Base-by-base conservation (phyloP, 2,888 invertebrate genomes). In the Sphaerophoria taeniata region DNA sequence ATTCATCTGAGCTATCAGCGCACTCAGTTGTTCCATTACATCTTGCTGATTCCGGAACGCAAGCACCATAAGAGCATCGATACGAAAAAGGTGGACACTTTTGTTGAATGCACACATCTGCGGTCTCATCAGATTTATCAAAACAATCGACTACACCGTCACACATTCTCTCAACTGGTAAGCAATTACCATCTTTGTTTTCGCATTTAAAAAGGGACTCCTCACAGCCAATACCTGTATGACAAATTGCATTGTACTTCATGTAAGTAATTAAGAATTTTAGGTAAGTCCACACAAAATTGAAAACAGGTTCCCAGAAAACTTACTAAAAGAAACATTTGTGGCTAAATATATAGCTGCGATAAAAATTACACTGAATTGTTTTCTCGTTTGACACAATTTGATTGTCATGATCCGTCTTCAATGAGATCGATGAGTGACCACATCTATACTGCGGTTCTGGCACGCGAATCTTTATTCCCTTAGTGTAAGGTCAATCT, bases 41-140 rank as follows among this genome's bases (percentile, higher is more conserved):
- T 34, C 49, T 53, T 0, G 79, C 75, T 5, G 7, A n/a, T 0
- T 43, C 53, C 9, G 7, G 16, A 9, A 87, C 72, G 39, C 88
- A 88, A 0, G 82, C 88, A 51, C 87, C 87, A 53, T 87, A 88
- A 6, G 85, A 73, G 36, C 88, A 88, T 0, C 78, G 87, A 72
- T 83, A 87, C 4, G 94, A 91, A 84, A 93, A 93, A 0, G 89
- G 84, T 0, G 93, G 92, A 87, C 95, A 95, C 86, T 88, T n/a
- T 0, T 73, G 33, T 6, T 84, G 58, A 6, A 76, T 33, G 55
- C 89, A 89, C 6, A 34, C 16, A 34, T 75, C 73, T 0, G 83
- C 31, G 0, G 77, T 70, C 51, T 88, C 88, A 61, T 88, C 88
- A 0, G 88, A 87, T 12, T 71, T 82, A 61, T 87, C 87, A 6